Percentiles rank a stretch among this genome's conserved stretches.
Evolutionary conservation across 2,113 vertebrate genomes (phyloP).

Genomic region (Oxyura jamaicensis): DNA sequence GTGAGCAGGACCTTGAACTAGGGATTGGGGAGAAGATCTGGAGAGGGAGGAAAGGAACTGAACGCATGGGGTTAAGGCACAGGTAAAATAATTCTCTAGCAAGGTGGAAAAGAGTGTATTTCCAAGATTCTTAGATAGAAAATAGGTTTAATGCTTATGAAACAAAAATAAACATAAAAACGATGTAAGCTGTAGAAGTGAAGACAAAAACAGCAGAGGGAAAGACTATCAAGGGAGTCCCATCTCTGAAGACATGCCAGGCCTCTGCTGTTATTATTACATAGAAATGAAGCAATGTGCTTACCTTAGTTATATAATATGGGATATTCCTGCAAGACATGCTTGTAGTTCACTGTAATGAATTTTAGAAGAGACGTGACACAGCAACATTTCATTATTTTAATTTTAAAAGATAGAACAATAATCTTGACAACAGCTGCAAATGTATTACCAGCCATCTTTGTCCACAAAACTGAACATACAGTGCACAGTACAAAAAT

Average conservation of each 20-base stretch:
- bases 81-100: background rate
- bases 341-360: background rate
- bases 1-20: background rate
- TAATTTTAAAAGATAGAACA: conserved; percentile 53
- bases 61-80: background rate
- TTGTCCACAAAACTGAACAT: background rate
- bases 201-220: background rate
- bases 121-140: background rate
- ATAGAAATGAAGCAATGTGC: background rate
- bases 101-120: background rate
- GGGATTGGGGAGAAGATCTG: background rate
- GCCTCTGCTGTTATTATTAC: background rate
- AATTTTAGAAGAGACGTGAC: conserved; percentile 17
- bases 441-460: conserved; percentile 10
- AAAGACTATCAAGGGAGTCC: background rate
- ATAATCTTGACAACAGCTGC: conserved; percentile 2
- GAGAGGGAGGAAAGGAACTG: background rate
- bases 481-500: background rate
- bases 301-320: background rate
- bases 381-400: background rate
- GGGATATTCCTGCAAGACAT: background rate
- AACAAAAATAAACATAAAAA: background rate
- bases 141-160: background rate
- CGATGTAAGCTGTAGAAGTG: background rate
- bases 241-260: background rate